phyloP scores from a whole-genome alignment of 1,140 invertebrate species.

The Drosophila serrata region DNA sequence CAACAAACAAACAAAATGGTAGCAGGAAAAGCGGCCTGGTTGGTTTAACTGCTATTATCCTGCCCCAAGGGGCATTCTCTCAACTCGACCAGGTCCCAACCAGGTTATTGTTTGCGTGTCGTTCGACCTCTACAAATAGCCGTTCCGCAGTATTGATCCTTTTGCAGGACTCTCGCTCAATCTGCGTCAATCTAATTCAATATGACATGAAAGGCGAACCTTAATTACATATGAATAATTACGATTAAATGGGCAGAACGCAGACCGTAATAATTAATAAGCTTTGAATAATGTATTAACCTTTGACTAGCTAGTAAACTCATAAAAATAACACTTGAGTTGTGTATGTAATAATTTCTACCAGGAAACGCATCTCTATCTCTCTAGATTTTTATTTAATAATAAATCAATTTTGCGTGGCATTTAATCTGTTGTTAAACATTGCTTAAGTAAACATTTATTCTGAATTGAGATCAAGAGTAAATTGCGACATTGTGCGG shows the following conservation, averaged over 20 bases:
- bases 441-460: slow-evolving; percentile 34
- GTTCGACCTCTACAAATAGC: slow-evolving; percentile 22
- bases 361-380: neutral
- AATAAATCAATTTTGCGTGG: slow-evolving; percentile 5
- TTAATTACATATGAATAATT: slow-evolving; percentile 35
- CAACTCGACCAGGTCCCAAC: neutral
- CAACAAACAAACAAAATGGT: slow-evolving; percentile 58
- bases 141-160: slow-evolving; percentile 42
- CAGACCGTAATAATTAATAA: slow-evolving; percentile 28
- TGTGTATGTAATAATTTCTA: neutral
- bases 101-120: slow-evolving; percentile 43
- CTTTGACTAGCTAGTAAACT: neutral
- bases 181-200: slow-evolving; percentile 53
- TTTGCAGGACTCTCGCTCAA: slow-evolving; percentile 8
- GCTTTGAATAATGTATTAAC: neutral
- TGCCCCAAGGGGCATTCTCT: slow-evolving; percentile 11
- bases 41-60: slow-evolving; percentile 31
- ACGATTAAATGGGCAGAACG: slow-evolving; percentile 15
- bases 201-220: slow-evolving; percentile 1
- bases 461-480: slow-evolving; percentile 26
- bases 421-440: slow-evolving; percentile 25
- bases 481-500: slow-evolving; percentile 36
- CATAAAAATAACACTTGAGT: neutral
- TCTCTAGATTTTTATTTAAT: neutral
- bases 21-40: slow-evolving; percentile 58